Evolutionary conservation across 2,797 vertebrate species (phyloP).

Genomic region (Scleropages formosus): DNA sequence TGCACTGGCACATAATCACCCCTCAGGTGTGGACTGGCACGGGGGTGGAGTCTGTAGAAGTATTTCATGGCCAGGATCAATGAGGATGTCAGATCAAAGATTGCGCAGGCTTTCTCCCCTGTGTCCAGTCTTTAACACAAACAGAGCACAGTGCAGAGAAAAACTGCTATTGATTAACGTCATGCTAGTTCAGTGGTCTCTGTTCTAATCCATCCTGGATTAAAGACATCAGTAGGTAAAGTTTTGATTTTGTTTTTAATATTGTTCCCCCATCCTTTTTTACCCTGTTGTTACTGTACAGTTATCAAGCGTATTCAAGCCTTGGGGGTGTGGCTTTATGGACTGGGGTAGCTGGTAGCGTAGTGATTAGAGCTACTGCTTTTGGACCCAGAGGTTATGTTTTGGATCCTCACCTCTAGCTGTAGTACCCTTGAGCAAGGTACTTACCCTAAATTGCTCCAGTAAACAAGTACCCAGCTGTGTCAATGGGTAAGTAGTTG

Average conservation of each 20-base stretch:
- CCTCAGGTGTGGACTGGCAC: not conserved
- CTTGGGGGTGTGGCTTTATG: no score
- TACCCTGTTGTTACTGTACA: not conserved
- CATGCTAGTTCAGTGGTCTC: not conserved
- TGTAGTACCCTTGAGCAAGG: no score
- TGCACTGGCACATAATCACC: not conserved
- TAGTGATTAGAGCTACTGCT: no score
- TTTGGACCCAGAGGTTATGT: no score
- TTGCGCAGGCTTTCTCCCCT: not conserved
- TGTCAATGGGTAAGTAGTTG: no score
- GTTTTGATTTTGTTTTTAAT: not conserved
- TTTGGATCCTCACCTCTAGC: no score
- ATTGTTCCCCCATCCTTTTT: no score
- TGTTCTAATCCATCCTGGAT: conserved; percentile 21
- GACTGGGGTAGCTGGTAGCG: no score
- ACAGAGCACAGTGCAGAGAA: not conserved
- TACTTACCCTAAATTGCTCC: no score
- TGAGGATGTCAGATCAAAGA: not conserved
- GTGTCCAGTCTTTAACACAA: conserved; percentile 3
- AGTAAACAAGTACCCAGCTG: no score
- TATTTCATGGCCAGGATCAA: conserved; percentile 5
- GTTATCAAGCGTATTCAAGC: not conserved
- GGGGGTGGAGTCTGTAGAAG: not conserved
- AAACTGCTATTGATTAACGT: not conserved
- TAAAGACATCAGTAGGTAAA: conserved; percentile 5